These are phyloP conservation scores for Hestina assimilis DNA, from an alignment of 1,140 invertebrate genomes.

Conservation along the genomic window DNA sequence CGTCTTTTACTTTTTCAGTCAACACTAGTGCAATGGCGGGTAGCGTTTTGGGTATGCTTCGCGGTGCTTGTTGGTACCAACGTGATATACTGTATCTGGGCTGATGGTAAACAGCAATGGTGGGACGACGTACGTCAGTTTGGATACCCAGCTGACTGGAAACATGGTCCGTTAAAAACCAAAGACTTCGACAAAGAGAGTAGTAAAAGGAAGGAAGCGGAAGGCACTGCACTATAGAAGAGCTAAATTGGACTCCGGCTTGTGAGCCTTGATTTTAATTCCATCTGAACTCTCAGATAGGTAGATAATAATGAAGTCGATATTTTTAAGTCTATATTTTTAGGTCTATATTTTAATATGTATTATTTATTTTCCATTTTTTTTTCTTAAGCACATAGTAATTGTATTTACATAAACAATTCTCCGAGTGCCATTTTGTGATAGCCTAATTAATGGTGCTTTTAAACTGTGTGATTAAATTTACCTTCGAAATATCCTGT, in stretches of 20 bases:
- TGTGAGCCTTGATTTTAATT: too few species aligned
- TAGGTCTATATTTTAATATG: background rate
- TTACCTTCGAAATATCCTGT: too few species aligned
- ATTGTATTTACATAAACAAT: background rate
- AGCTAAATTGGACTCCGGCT: background rate
- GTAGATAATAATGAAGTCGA: too few species aligned
- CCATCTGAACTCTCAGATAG: background rate
- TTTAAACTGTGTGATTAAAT: background rate
- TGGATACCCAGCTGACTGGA: constrained; percentile 63
- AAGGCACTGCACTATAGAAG: constrained; percentile 36
- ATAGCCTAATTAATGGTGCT: constrained; percentile 13
- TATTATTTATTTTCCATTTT: background rate
- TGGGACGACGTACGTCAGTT: constrained; percentile 81
- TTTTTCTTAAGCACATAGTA: background rate
- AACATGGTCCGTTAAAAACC: constrained; percentile 56
- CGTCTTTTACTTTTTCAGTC: constrained; percentile 79
- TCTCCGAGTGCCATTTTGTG: constrained; percentile 24
- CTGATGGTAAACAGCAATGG: constrained; percentile 84
- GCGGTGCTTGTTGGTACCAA: constrained; percentile 86
- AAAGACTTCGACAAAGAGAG: constrained; percentile 56
- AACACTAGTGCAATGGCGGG: constrained; percentile 86
- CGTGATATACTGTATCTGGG: constrained; percentile 84
- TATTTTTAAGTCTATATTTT: background rate
- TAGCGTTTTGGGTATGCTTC: constrained; percentile 90
- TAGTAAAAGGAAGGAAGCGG: constrained; percentile 54